Percentiles rank a stretch among this genome's conserved stretches.
These are phyloP conservation scores for Hirtodrosophila confusa DNA, from an alignment of 2,888 invertebrate genomes.

Conservation along the genomic window DNA sequence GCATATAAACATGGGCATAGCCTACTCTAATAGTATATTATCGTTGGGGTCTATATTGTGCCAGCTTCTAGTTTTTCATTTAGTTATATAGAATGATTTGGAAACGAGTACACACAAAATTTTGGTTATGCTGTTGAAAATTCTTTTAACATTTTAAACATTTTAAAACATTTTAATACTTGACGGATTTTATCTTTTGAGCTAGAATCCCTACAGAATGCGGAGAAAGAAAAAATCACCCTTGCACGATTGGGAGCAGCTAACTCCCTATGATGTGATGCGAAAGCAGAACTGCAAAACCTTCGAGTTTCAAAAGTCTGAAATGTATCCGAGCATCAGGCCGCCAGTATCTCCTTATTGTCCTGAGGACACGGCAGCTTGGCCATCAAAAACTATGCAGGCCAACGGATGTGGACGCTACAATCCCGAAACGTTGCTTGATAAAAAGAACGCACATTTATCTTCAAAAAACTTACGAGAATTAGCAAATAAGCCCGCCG, in stretches of 20 bases:
- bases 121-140: too few relatives aligned
- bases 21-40: too few relatives aligned
- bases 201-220: constrained; percentile 18
- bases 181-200: constrained; percentile 1
- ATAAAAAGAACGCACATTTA: too few relatives aligned
- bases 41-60: too few relatives aligned
- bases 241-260: background rate
- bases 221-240: background rate
- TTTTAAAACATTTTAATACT: background rate
- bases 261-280: constrained; percentile 23
- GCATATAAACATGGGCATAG: too few relatives aligned
- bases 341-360: constrained; percentile 20
- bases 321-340: constrained; percentile 33
- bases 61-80: too few relatives aligned
- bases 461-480: too few relatives aligned
- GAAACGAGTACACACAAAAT: too few relatives aligned
- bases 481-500: too few relatives aligned
- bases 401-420: constrained; percentile 5
- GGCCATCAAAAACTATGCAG: constrained; percentile 9
- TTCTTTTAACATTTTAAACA: too few relatives aligned
- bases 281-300: constrained; percentile 24
- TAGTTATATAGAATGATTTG: background rate
- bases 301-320: constrained; percentile 1
- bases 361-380: background rate
- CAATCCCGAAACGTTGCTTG: background rate